phyloP scores from a whole-genome alignment of 2,888 invertebrate species.

The Geophilus truncorum region DNA sequence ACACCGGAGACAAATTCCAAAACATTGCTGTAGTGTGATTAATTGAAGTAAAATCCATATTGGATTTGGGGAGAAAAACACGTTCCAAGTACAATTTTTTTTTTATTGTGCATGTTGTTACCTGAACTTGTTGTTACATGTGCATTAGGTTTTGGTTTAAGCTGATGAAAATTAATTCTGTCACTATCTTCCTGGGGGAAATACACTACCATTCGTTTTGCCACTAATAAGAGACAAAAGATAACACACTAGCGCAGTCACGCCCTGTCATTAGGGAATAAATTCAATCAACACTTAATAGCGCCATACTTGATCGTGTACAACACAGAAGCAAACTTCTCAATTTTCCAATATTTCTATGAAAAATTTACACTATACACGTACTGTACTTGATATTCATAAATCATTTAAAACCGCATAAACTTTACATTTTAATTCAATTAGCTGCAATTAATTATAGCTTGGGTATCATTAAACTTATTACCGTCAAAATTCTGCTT shows the following conservation, averaged over 20 bases:
- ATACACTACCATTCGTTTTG: too few species aligned
- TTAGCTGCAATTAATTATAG: too few species aligned
- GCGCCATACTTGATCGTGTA: neutral
- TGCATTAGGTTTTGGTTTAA: neutral
- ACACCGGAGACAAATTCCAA: neutral
- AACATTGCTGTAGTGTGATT: neutral
- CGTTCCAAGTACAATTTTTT: neutral
- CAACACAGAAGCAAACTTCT: neutral
- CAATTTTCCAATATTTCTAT: too few species aligned
- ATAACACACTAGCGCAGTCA: too few species aligned
- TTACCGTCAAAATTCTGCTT: too few species aligned
- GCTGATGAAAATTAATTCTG: neutral
- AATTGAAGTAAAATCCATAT: slow-evolving; percentile 3
- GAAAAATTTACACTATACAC: neutral
- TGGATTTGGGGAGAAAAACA: neutral
- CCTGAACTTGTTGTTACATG: neutral
- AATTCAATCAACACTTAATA: neutral
- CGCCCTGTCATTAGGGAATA: neutral
- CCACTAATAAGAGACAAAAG: neutral
- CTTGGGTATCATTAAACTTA: too few species aligned
- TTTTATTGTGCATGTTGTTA: too few species aligned
- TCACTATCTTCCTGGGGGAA: neutral
- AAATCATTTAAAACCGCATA: too few species aligned
- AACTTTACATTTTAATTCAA: too few species aligned
- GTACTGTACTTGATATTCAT: neutral